Conservation (phyloP, 2,888 invertebrate species). For the Volucella bombylans region DNA sequence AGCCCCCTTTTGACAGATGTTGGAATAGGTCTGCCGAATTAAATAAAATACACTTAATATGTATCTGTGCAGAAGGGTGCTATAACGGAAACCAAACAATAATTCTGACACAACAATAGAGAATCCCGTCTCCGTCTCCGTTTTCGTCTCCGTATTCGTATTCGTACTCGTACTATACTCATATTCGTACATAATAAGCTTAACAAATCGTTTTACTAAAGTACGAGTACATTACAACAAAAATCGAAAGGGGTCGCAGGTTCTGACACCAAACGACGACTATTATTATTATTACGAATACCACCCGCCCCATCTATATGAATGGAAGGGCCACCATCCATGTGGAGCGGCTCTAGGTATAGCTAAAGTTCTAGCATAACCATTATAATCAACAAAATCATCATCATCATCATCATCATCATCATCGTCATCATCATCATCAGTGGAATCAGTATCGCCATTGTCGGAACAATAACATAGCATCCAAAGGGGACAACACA, state of each 20-base stretch:
- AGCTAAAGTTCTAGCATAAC: background rate
- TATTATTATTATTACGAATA: constrained; percentile 42
- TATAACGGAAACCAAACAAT: constrained; percentile 43
- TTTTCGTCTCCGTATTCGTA: no score
- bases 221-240: constrained; percentile 41
- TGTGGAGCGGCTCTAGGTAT: no score
- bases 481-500: background rate
- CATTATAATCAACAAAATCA: constrained; percentile 17
- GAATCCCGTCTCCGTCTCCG: no score
- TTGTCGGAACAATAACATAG: constrained; percentile 39
- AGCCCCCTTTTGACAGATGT: background rate
- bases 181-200: constrained; percentile 48
- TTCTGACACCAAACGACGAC: constrained; percentile 48
- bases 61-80: constrained; percentile 23
- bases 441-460: background rate
- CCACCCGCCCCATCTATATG: background rate
- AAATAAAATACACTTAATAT: constrained; percentile 12
- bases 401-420: constrained; percentile 26
- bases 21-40: background rate
- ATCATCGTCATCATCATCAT: constrained; percentile 26
- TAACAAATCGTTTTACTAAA: constrained; percentile 64
- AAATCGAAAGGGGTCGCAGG: constrained; percentile 54
- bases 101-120: constrained; percentile 44
- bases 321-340: constrained; percentile 46
- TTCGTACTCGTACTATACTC: no score